Evolutionary conservation across 2,113 vertebrate genomes (phyloP), one percentile per base, ranked within the genome.

Genomic region (Scomber scombrus): DNA sequence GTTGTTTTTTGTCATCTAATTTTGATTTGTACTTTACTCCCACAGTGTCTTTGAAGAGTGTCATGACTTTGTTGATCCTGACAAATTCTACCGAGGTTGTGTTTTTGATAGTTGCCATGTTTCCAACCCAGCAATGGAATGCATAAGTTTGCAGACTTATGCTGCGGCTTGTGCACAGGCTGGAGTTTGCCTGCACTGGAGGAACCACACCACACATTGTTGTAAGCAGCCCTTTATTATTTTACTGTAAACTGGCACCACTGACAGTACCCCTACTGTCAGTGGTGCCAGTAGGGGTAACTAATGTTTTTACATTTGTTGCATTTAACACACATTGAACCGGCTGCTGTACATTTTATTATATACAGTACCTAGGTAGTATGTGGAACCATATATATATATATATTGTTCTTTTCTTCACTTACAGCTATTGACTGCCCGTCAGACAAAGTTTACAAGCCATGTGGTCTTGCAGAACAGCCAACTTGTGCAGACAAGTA

Each of bases 101-200:
- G 1, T 93, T 45, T 99, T 94, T 85, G 98, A 99, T 82, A 97
- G 96, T 57, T 98, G 97, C 80, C 79, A 91, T 0, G 85, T 96
- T 82, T 91, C 93, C 2, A 84, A 88, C 51, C 72, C 82, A 3
- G 71, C 75, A 47, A 73, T 97, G 51, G 96, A 97, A 89, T 99
- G 98, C 18, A 95, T 93, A 65, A 99, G 97, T 86, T 93, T 99
- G 90, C 97, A 97, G 89, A 89, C 77, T 49, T 99, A 98, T 0
- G 97, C 97, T 3, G 70, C 94, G 34, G 88, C 86, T 60, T 99
- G 98, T 57, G 94, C 95, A 56, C 94, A 95, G n/a, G 87, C 94
- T 78, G 90, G 94, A 0, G 15, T 94, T 60, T 99, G 98, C 51
- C 13, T 99, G 6, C 87, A 97, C 79, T 99, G 98, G 98, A 96